phyloP scores from a whole-genome alignment of 2,888 invertebrate genomes.

The Pantelozetes paolii region DNA sequence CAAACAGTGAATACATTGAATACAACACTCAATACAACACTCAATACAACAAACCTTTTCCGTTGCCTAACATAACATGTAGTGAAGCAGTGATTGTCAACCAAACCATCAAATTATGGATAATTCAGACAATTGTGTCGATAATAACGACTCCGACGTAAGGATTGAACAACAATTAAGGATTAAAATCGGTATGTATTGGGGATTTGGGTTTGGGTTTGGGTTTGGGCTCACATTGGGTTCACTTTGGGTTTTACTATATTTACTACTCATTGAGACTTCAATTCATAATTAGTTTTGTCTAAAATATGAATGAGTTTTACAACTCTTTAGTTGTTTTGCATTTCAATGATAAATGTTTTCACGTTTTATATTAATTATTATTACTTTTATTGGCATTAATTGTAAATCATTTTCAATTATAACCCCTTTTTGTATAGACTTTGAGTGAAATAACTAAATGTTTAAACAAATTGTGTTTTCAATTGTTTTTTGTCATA shows the following conservation, averaged over 20 bases:
- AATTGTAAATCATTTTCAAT: too few species aligned
- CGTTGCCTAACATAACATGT: slow-evolving; percentile 26
- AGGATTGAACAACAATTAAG: slow-evolving; percentile 39
- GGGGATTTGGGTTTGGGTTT: too few species aligned
- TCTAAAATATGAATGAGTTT: slow-evolving; percentile 22
- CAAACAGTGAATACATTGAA: background rate
- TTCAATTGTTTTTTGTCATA: background rate
- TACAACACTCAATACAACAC: too few species aligned
- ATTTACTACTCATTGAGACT: background rate
- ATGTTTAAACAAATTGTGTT: too few species aligned
- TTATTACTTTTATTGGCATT: too few species aligned
- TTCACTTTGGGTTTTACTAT: background rate
- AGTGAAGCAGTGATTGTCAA: slow-evolving; percentile 7
- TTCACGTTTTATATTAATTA: too few species aligned
- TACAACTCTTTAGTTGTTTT: background rate
- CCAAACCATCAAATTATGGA: slow-evolving; percentile 24
- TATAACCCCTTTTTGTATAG: too few species aligned
- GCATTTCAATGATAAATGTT: background rate
- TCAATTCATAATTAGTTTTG: slow-evolving; percentile 12
- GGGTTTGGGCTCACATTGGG: too few species aligned
- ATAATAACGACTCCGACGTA: slow-evolving; percentile 30
- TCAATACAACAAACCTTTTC: slow-evolving; percentile 13
- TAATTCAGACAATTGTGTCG: slow-evolving; percentile 11
- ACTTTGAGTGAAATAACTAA: too few species aligned
- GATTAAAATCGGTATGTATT: slow-evolving; percentile 37